These are phyloP conservation scores for Cepphus grylle DNA, from an alignment of 2,113 vertebrate genomes.

Conservation along the genomic window DNA sequence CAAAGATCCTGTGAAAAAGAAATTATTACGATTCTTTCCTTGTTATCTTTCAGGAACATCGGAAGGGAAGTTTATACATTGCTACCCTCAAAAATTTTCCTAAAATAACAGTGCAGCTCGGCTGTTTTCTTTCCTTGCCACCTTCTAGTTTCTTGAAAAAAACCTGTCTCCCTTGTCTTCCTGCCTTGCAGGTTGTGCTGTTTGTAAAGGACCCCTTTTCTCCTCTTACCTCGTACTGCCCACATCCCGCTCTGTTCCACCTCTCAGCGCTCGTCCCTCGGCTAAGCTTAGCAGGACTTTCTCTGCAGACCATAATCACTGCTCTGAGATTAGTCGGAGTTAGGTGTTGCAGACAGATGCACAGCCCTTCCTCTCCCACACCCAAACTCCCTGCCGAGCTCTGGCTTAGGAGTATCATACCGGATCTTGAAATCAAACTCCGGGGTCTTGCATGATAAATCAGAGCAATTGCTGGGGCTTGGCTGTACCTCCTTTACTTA, in stretches of 20 bases:
- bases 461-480: not conserved
- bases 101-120: not conserved
- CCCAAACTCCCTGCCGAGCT: constrained; percentile 4
- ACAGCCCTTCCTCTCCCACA: constrained; percentile 15
- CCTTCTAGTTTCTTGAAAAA: not conserved
- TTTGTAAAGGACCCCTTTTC: not conserved
- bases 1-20: not conserved
- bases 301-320: not conserved
- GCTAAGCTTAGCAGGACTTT: constrained; percentile 23
- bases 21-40: not conserved
- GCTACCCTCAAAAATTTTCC: not conserved
- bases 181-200: not conserved
- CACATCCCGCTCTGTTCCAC: not conserved
- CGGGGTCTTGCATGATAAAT: not conserved
- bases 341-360: not conserved
- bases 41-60: not conserved
- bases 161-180: not conserved
- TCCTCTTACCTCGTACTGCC: not conserved
- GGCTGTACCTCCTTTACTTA: not conserved
- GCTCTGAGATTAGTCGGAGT: not conserved
- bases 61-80: not conserved
- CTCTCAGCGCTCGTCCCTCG: not conserved
- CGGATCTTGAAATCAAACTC: not conserved
- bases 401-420: not conserved
- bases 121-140: not conserved